phyloP scores from a whole-genome alignment of 2,797 vertebrate species.

The Rallus crepitans region DNA sequence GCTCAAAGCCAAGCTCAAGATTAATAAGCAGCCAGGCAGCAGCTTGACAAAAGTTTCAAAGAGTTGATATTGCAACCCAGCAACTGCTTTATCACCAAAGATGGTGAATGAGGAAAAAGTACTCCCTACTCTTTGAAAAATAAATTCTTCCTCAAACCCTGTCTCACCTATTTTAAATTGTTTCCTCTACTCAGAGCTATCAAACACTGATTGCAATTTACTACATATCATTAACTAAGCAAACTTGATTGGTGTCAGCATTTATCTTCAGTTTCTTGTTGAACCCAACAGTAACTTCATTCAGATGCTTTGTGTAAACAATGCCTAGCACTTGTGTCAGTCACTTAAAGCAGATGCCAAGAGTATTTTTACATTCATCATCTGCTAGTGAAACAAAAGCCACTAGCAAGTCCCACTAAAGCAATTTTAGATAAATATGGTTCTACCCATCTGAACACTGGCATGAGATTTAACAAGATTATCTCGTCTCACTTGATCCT shows the following conservation, averaged over 20 bases:
- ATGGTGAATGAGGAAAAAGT: neutral
- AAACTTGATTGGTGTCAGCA: neutral
- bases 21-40: neutral
- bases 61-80: neutral
- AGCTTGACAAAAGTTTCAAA: neutral
- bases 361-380: conserved; percentile 19
- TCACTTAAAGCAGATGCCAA: conserved; percentile 36
- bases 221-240: neutral
- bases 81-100: neutral
- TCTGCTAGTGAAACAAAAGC: conserved; percentile 36
- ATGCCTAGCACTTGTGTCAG: conserved; percentile 7
- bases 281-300: neutral
- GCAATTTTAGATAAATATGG: conserved; percentile 12
- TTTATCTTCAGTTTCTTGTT: neutral
- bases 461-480: conserved; percentile 60
- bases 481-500: conserved; percentile 53
- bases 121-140: neutral
- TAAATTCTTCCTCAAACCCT: neutral
- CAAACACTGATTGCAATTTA: neutral
- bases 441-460: conserved; percentile 49
- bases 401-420: conserved; percentile 46
- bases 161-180: neutral
- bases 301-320: conserved; percentile 22
- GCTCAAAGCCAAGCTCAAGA: neutral
- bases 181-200: neutral